A percentile compares a stretch with the other conserved stretches of the same genome.
These are phyloP conservation scores for Tetropium fuscum DNA, from an alignment of 2,888 invertebrate species.

Conservation along the genomic window DNA sequence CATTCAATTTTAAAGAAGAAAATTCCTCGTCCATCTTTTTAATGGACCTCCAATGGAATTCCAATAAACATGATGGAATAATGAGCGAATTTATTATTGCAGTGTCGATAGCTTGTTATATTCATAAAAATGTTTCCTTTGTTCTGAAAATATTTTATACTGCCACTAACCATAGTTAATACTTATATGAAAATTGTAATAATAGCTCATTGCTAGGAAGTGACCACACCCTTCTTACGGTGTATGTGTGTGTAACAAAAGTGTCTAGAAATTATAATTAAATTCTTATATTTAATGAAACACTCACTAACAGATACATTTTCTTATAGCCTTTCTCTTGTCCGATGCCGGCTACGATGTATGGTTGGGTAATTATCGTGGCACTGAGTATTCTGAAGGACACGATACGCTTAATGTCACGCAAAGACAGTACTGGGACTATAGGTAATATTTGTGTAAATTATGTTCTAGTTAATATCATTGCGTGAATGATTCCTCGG, in stretches of 20 bases:
- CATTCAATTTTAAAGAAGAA: too few species aligned
- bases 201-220: neutral
- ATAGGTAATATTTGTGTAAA: conserved; percentile 50
- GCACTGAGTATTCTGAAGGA: conserved; percentile 60
- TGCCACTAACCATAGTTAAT: too few species aligned
- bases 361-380: conserved; percentile 69
- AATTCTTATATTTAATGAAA: neutral
- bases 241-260: neutral
- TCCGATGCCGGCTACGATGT: conserved; percentile 69
- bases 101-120: too few species aligned
- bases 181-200: too few species aligned
- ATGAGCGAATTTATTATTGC: too few species aligned
- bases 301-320: conserved; percentile 2
- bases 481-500: too few species aligned
- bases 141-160: too few species aligned
- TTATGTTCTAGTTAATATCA: too few species aligned
- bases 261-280: neutral
- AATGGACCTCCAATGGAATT: too few species aligned
- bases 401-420: conserved; percentile 54
- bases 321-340: conserved; percentile 62
- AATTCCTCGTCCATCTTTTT: too few species aligned
- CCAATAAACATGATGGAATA: too few species aligned
- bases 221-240: neutral
- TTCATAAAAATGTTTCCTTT: too few species aligned
- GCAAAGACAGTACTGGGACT: conserved; percentile 59